Evolutionary conservation across 2,888 invertebrate species (phyloP).

Genomic region (Troides helena): DNA sequence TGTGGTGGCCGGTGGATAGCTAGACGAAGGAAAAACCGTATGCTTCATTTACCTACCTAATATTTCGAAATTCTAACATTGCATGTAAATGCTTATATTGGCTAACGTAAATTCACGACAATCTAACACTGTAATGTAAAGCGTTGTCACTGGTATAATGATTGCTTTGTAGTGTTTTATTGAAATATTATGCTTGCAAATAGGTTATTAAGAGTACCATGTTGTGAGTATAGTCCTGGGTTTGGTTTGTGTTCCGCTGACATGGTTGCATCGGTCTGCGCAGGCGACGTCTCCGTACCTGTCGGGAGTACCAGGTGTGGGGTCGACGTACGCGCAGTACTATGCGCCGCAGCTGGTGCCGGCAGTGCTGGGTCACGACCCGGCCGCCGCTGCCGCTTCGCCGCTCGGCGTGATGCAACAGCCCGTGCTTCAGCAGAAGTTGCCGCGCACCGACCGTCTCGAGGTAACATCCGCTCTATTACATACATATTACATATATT

Average conservation of each 20-base stretch:
- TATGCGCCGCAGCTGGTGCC: conserved; percentile 95
- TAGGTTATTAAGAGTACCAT: conserved; percentile 25
- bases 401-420: conserved; percentile 93
- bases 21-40: conserved; percentile 60
- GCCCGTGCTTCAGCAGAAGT: conserved; percentile 94
- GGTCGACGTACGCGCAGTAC: conserved; percentile 94
- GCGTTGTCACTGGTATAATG: conserved; percentile 20
- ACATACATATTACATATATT: conserved; percentile 46
- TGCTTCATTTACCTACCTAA: conserved; percentile 59
- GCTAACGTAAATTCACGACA: conserved; percentile 44
- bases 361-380: conserved; percentile 93
- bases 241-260: conserved; percentile 8
- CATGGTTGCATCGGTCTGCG: conserved; percentile 42
- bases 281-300: conserved; percentile 95
- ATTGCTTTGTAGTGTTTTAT: conserved; percentile 23
- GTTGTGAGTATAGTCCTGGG: conserved; percentile 27
- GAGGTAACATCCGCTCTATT: conserved; percentile 87
- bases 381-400: conserved; percentile 86
- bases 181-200: conserved; percentile 23
- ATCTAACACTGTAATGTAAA: conserved; percentile 24
- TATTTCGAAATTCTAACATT: conserved; percentile 52
- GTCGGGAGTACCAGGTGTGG: conserved; percentile 93
- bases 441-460: conserved; percentile 96
- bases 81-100: conserved; percentile 68
- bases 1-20: conserved; percentile 71